Percentiles rank a stretch among this genome's conserved stretches.
These are phyloP conservation scores for Coelinius sp. DNA, from an alignment of 2,888 invertebrate genomes.

Conservation along the genomic window DNA sequence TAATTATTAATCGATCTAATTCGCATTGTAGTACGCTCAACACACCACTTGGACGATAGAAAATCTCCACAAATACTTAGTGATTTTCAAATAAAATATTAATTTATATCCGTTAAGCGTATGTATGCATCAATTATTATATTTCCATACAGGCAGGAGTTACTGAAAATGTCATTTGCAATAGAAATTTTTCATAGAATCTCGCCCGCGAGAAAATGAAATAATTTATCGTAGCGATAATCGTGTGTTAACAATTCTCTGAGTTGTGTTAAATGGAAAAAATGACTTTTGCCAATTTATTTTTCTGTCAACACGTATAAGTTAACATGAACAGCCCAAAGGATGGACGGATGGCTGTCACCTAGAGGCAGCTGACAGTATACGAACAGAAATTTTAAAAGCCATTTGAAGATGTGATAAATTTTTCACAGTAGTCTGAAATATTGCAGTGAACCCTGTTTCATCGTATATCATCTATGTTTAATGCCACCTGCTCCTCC, in stretches of 20 bases:
- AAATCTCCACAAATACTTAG: background rate
- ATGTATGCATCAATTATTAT: background rate
- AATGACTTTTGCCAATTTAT: background rate
- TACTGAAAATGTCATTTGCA: slow-evolving; percentile 24
- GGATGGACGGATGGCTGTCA: slow-evolving; percentile 66
- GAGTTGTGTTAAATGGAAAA: background rate
- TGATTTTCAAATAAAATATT: background rate
- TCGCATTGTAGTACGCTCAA: slow-evolving; percentile 11
- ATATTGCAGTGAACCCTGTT: slow-evolving; percentile 28
- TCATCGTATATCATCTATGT: background rate
- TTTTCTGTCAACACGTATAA: slow-evolving; percentile 29
- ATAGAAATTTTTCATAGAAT: slow-evolving; percentile 40
- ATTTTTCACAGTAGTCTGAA: slow-evolving; percentile 18
- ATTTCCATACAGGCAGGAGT: slow-evolving; percentile 34
- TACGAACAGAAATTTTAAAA: background rate
- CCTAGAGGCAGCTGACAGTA: slow-evolving; percentile 31
- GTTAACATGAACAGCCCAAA: slow-evolving; percentile 56
- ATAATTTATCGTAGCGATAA: background rate
- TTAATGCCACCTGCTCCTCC: background rate
- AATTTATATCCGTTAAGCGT: background rate
- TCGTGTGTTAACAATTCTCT: background rate
- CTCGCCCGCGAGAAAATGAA: slow-evolving; percentile 31
- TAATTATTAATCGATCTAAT: background rate
- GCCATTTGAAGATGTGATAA: background rate
- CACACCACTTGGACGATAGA: slow-evolving; percentile 15